Evolutionary conservation across 2,888 invertebrate genomes (phyloP).

Genomic region (Andrena dorsata): DNA sequence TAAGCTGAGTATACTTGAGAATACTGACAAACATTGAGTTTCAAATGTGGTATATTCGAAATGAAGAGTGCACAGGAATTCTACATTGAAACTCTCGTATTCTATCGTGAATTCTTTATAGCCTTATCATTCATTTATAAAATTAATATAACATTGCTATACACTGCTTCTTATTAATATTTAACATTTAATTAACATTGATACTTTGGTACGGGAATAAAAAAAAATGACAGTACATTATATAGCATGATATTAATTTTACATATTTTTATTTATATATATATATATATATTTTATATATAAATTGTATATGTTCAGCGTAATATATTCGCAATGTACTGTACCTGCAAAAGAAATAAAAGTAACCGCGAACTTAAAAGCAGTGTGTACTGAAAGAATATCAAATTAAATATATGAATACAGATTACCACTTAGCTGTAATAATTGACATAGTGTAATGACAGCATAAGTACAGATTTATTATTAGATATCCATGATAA

Average conservation of each 20-base stretch:
- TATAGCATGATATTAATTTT: background rate
- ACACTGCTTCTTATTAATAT: background rate
- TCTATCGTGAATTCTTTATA: background rate
- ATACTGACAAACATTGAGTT: too few species aligned
- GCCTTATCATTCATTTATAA: background rate
- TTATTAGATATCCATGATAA: constrained; percentile 4
- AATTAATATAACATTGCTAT: background rate
- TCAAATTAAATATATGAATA: constrained; percentile 9
- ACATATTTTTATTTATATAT: constrained; percentile 2
- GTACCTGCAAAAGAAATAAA: background rate
- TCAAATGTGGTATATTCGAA: too few species aligned
- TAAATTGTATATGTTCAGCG: constrained; percentile 1
- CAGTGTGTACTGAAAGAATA: constrained; percentile 2
- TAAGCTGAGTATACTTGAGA: too few species aligned
- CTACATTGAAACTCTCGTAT: too few species aligned
- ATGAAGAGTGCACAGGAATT: too few species aligned
- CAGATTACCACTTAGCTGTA: constrained; percentile 9
- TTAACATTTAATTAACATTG: background rate
- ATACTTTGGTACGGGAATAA: background rate
- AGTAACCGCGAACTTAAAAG: constrained; percentile 8
- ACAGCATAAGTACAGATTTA: constrained; percentile 6
- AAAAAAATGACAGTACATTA: too few species aligned
- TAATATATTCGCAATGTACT: constrained; percentile 6
- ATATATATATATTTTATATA: constrained; percentile 19
- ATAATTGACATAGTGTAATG: constrained; percentile 22